A percentile compares a stretch with the other conserved stretches of the same genome.
phyloP scores from a whole-genome alignment of 2,888 invertebrate species.

The Sipha maydis region DNA sequence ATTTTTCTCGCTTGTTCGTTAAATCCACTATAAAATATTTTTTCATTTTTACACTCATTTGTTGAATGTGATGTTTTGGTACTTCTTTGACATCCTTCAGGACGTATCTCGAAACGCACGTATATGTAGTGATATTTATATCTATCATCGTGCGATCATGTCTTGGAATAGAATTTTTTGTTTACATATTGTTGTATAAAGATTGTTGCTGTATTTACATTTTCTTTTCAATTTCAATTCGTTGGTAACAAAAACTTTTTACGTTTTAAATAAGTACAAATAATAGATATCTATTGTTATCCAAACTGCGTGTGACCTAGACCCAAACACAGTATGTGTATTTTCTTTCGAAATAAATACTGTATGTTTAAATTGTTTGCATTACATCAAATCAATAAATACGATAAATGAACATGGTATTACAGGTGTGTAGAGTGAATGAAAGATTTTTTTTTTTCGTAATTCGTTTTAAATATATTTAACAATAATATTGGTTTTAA shows the following conservation, averaged over 20 bases:
- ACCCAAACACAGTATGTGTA: conserved; percentile 16
- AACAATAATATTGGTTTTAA: neutral
- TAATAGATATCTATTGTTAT: neutral
- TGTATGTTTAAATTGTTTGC: conserved; percentile 1
- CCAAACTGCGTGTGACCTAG: conserved; percentile 20
- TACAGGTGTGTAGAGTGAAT: neutral
- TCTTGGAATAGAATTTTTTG: neutral
- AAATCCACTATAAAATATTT: too few relatives aligned
- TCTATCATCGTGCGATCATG: neutral
- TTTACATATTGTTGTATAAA: too few relatives aligned
- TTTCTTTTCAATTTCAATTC: neutral
- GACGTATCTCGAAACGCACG: too few relatives aligned
- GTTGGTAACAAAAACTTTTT: neutral
- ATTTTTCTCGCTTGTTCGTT: too few relatives aligned
- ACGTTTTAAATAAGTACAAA: neutral
- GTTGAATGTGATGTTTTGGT: too few relatives aligned
- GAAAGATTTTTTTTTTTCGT: neutral
- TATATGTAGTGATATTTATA: too few relatives aligned
- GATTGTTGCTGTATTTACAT: neutral
- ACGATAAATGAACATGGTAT: neutral
- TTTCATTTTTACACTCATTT: too few relatives aligned
- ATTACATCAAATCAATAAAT: neutral
- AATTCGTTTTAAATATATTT: neutral
- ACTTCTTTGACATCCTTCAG: too few relatives aligned
- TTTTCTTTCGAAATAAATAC: conserved; percentile 30